These are phyloP conservation scores for Abrostola triplasia DNA, from an alignment of 2,888 invertebrate genomes.

Conservation along the genomic window DNA sequence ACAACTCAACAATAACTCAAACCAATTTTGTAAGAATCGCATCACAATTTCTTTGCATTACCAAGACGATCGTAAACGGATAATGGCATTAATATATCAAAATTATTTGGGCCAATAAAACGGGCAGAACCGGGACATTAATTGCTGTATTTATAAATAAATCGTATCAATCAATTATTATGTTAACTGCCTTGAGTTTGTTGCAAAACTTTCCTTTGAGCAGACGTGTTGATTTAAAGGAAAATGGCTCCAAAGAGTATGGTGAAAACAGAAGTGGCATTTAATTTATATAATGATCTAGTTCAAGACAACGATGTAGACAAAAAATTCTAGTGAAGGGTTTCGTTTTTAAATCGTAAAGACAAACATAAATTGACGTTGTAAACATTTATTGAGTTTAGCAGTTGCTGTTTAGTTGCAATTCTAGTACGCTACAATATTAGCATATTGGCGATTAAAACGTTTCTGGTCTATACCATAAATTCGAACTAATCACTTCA, in stretches of 20 bases:
- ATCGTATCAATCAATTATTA: slow-evolving; percentile 45
- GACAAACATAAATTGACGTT: background rate
- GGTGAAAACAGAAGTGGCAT: slow-evolving; percentile 23
- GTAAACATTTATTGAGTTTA: background rate
- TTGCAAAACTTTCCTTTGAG: slow-evolving; percentile 44
- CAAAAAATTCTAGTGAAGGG: too few relatives aligned
- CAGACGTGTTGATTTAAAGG: slow-evolving; percentile 39
- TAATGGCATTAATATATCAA: slow-evolving; percentile 44
- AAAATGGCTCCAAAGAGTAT: slow-evolving; percentile 35
- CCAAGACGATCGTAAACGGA: slow-evolving; percentile 32
- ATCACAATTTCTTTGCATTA: slow-evolving; percentile 20
- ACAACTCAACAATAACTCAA: background rate
- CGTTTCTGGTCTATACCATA: slow-evolving; percentile 30
- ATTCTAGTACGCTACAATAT: slow-evolving; percentile 15
- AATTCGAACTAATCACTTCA: slow-evolving; percentile 41
- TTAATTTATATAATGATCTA: too few relatives aligned
- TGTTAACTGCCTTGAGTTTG: slow-evolving; percentile 49
- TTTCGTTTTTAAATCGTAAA: background rate
- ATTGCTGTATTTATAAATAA: slow-evolving; percentile 52
- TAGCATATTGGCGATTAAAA: slow-evolving; percentile 40
- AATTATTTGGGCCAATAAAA: slow-evolving; percentile 40
- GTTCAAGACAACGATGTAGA: too few relatives aligned
- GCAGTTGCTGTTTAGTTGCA: slow-evolving; percentile 5
- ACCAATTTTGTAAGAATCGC: slow-evolving; percentile 9
- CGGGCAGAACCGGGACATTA: slow-evolving; percentile 30